phyloP scores from a whole-genome alignment of 2,888 invertebrate genomes.

The Lasioglossum morio region DNA sequence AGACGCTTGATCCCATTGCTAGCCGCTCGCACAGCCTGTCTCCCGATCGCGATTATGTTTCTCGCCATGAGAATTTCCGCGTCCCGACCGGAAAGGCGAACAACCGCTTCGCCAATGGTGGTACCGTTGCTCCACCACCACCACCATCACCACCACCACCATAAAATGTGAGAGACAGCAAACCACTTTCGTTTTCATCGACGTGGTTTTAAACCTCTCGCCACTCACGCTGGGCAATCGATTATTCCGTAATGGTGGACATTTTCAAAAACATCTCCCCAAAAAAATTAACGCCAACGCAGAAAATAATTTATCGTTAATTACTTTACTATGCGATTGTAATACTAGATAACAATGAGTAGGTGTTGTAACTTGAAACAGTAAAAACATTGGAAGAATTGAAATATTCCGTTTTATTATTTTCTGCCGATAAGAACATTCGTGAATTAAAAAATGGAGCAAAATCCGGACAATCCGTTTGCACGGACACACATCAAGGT shows the following conservation, averaged over 20 bases:
- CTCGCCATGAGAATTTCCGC: slow-evolving; percentile 20
- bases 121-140: neutral
- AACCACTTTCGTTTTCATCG: slow-evolving; percentile 30
- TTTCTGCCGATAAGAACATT: too few relatives aligned
- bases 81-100: slow-evolving; percentile 16
- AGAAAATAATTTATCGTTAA: neutral
- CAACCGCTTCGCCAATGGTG: neutral
- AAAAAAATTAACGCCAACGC: neutral
- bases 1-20: neutral
- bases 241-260: neutral
- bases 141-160: neutral
- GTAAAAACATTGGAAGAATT: too few relatives aligned
- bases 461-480: neutral
- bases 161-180: neutral
- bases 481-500: slow-evolving; percentile 16
- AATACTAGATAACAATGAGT: neutral
- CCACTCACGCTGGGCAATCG: neutral
- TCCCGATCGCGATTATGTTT: slow-evolving; percentile 9
- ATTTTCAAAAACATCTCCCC: neutral
- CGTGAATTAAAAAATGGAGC: neutral
- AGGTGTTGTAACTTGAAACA: too few relatives aligned
- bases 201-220: neutral
- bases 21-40: neutral
- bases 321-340: neutral
- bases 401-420: too few relatives aligned